Evolutionary conservation across 1,140 invertebrate genomes (phyloP).

Genomic region (Drosophila burlai): DNA sequence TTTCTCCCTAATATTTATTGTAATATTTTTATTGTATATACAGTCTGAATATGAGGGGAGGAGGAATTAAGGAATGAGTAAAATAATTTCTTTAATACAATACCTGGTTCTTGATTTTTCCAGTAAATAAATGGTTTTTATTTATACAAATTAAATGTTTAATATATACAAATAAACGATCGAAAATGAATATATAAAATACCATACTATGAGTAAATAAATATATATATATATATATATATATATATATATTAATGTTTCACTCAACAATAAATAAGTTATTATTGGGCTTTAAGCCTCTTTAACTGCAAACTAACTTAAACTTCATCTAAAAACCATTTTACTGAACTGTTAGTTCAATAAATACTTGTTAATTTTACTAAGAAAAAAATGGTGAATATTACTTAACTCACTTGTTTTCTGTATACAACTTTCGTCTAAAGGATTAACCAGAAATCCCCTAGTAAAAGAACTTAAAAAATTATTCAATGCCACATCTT

Average conservation of each 20-base stretch:
- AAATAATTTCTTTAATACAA: not conserved
- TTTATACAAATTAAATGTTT: not conserved
- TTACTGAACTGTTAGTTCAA: not conserved
- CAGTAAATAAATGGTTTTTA: not conserved
- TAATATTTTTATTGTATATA: not conserved
- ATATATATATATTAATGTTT: no score
- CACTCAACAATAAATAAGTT: no score
- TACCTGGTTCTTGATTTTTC: not conserved
- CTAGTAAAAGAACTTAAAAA: not conserved
- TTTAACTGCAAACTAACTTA: not conserved
- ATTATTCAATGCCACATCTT: slow-evolving; percentile 55
- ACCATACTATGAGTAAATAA: no score
- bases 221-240: no score
- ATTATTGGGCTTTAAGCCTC: not conserved
- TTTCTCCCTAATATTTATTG: not conserved
- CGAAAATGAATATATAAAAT: no score
- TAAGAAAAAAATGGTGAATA: no score
- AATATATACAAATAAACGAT: not conserved
- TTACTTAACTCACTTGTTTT: not conserved
- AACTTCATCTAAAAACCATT: not conserved
- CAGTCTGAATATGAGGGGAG: not conserved
- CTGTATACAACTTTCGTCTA: slow-evolving; percentile 2
- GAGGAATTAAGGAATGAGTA: no score
- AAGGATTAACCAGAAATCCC: slow-evolving; percentile 11
- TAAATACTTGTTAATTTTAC: not conserved